These are phyloP conservation scores for Sminthurides bifidus DNA, from an alignment of 1,140 invertebrate genomes.

Conservation along the genomic window DNA sequence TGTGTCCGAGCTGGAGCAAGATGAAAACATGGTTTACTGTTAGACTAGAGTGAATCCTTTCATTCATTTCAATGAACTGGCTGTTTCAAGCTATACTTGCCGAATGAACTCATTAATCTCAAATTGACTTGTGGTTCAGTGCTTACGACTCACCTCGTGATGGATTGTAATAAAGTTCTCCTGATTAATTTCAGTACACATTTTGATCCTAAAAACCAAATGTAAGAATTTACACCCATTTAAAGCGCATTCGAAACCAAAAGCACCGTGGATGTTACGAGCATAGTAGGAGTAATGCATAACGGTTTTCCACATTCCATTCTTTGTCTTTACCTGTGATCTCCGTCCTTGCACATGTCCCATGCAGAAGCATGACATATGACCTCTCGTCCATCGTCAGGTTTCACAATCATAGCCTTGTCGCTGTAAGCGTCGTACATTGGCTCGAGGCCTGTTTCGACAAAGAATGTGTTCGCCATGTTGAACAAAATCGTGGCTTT, in stretches of 20 bases:
- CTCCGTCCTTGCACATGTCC: conserved; percentile 57
- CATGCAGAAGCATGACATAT: conserved; percentile 24
- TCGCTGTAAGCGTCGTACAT: conserved; percentile 17
- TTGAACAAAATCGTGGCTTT: conserved; percentile 2
- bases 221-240: background rate
- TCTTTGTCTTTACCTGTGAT: conserved; percentile 39
- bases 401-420: conserved; percentile 20
- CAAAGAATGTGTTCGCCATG: conserved; percentile 21
- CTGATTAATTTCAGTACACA: conserved; percentile 81
- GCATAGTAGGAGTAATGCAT: background rate
- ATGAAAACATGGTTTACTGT: background rate
- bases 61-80: too few species aligned
- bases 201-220: conserved; percentile 67
- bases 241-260: background rate
- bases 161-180: conserved; percentile 80
- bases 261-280: background rate
- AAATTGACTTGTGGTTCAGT: too few species aligned
- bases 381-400: conserved; percentile 19
- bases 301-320: background rate
- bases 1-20: conserved; percentile 16
- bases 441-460: background rate
- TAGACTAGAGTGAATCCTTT: too few species aligned
- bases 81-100: too few species aligned
- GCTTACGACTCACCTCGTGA: conserved; percentile 52
- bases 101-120: too few species aligned